Conservation (phyloP, 2,888 invertebrate genomes). For the Agrotis exclamationis region DNA sequence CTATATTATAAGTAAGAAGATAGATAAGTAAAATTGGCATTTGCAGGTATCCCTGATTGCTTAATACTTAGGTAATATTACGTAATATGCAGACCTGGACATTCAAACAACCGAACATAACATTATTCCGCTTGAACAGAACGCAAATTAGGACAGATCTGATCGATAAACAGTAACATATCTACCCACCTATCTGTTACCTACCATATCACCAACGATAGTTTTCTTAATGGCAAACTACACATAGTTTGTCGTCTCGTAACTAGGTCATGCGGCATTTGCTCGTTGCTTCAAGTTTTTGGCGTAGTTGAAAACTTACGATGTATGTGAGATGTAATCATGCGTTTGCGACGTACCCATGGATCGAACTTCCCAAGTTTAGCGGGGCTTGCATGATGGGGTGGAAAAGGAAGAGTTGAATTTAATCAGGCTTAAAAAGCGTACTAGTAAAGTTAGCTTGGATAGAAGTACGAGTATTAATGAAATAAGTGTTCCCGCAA, state of each 20-base stretch:
- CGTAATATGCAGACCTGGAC: too few relatives aligned
- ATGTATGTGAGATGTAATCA: slow-evolving; percentile 54
- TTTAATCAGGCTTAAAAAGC: slow-evolving; percentile 9
- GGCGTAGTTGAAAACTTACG: slow-evolving; percentile 48
- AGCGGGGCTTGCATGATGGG: slow-evolving; percentile 37
- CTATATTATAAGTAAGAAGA: too few relatives aligned
- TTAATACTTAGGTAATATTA: background rate
- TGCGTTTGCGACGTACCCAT: slow-evolving; percentile 37
- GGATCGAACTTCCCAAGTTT: slow-evolving; percentile 44
- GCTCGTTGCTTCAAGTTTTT: slow-evolving; percentile 50
- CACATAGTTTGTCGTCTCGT: slow-evolving; percentile 28
- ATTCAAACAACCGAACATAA: background rate
- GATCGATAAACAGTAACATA: slow-evolving; percentile 31
- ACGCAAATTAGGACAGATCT: slow-evolving; percentile 35
- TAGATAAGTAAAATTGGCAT: too few relatives aligned
- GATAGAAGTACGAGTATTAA: too few relatives aligned
- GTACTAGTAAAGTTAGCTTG: background rate
- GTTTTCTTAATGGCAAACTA: slow-evolving; percentile 50
- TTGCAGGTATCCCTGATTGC: background rate
- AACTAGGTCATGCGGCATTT: slow-evolving; percentile 55
- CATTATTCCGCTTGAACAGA: slow-evolving; percentile 17
- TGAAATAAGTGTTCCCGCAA: too few relatives aligned
- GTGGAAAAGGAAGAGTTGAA: slow-evolving; percentile 11
- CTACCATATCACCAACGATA: slow-evolving; percentile 19
- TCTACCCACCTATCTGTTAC: background rate